Evolutionary conservation across 92 coral and sea anemone species (phyloP).

Genomic region (Palythoa grandiflora): DNA sequence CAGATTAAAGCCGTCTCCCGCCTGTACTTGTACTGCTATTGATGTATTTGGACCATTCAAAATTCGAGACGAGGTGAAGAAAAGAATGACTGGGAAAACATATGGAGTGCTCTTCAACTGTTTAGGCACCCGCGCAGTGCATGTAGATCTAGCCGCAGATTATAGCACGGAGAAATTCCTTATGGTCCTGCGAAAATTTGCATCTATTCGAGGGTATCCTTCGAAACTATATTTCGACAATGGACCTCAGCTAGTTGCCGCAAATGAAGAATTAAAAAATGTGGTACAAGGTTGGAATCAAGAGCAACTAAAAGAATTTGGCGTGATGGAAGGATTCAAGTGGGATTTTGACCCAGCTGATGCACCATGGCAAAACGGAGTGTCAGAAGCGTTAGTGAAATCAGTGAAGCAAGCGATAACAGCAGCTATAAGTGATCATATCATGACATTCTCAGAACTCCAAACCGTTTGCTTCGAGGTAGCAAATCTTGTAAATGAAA

Average conservation of each 20-base stretch:
- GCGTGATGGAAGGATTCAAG: too few relatives aligned
- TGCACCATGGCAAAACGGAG: conserved; percentile 42
- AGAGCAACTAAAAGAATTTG: background rate
- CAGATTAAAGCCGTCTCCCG: conserved; percentile 51
- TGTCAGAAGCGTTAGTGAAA: conserved; percentile 36
- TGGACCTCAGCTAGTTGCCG: too few relatives aligned
- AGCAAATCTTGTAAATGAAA: background rate
- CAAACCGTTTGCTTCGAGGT: background rate
- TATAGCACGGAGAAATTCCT: too few relatives aligned
- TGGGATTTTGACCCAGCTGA: conserved; percentile 2
- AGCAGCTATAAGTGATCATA: background rate
- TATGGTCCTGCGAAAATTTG: too few relatives aligned
- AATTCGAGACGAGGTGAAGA: too few relatives aligned
- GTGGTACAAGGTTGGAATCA: background rate
- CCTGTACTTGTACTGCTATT: conserved; percentile 39
- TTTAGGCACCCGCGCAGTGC: too few relatives aligned
- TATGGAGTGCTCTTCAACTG: conserved; percentile 22
- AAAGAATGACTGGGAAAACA: background rate
- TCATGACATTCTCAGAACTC: background rate
- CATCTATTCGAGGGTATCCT: too few relatives aligned
- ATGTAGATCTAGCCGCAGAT: too few relatives aligned
- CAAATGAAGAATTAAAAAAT: background rate
- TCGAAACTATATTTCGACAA: too few relatives aligned
- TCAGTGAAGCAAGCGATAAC: conserved; percentile 22
- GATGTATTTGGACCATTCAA: conserved; percentile 52